These are phyloP conservation scores for Globodera rostochiensis DNA, from an alignment of 1,140 invertebrate genomes.

Conservation along the genomic window DNA sequence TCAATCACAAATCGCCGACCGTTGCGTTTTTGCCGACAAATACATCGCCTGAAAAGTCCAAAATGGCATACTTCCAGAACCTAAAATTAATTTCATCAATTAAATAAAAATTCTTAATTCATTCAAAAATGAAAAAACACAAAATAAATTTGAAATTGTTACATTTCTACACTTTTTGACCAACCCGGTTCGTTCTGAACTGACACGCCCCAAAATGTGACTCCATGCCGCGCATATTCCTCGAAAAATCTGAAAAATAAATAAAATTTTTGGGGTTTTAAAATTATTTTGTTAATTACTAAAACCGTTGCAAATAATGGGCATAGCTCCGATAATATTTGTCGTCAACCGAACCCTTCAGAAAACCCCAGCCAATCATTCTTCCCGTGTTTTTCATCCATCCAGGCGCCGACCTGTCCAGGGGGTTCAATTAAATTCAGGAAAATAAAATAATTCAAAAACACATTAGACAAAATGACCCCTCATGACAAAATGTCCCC, in stretches of 20 bases:
- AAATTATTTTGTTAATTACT: too few species aligned
- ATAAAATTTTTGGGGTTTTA: not conserved
- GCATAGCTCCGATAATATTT: slow-evolving; percentile 79
- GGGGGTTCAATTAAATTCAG: too few species aligned
- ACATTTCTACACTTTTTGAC: not conserved
- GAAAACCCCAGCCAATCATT: slow-evolving; percentile 68
- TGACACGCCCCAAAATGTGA: slow-evolving; percentile 73
- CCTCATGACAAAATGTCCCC: too few species aligned
- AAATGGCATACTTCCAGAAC: slow-evolving; percentile 62
- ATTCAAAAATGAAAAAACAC: too few species aligned
- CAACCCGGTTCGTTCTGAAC: slow-evolving; percentile 71
- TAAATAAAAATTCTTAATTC: too few species aligned
- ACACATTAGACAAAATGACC: too few species aligned
- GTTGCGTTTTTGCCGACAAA: slow-evolving; percentile 72
- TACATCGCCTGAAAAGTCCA: slow-evolving; percentile 76
- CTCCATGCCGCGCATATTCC: slow-evolving; percentile 69
- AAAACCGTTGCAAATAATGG: slow-evolving; percentile 77
- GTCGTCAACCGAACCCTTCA: slow-evolving; percentile 70
- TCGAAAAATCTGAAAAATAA: slow-evolving; percentile 70
- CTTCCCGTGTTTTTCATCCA: slow-evolving; percentile 88
- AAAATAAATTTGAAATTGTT: too few species aligned
- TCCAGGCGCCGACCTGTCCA: slow-evolving; percentile 76
- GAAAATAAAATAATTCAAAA: too few species aligned
- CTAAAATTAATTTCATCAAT: not conserved
- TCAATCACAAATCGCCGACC: not conserved